These are phyloP conservation scores for Athetis lepigone DNA, from an alignment of 2,888 invertebrate genomes.

Conservation along the genomic window DNA sequence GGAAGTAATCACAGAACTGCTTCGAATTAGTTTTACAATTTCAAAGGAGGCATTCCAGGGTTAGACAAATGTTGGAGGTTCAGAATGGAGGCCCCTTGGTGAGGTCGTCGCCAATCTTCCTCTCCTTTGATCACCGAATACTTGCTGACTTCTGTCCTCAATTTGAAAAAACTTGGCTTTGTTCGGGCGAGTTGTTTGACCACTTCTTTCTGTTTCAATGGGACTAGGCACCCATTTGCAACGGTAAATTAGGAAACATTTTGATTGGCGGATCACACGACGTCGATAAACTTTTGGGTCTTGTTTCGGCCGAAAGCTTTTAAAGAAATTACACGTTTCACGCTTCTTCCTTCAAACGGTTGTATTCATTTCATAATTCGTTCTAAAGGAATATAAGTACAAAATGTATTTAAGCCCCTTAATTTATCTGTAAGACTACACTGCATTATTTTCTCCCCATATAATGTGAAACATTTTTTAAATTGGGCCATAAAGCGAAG, in stretches of 20 bases:
- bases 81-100: constrained; percentile 68
- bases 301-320: constrained; percentile 68
- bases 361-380: constrained; percentile 62
- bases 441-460: constrained; percentile 80
- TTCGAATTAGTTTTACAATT: constrained; percentile 86
- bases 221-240: constrained; percentile 67
- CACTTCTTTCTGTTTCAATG: constrained; percentile 74
- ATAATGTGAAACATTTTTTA: constrained; percentile 85
- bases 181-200: constrained; percentile 75
- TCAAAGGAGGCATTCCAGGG: constrained; percentile 85
- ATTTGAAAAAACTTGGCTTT: constrained; percentile 78
- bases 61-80: constrained; percentile 81
- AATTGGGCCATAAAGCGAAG: constrained; percentile 85
- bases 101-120: constrained; percentile 70
- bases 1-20: constrained; percentile 77
- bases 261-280: constrained; percentile 72
- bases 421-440: constrained; percentile 75
- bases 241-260: constrained; percentile 74
- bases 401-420: constrained; percentile 66
- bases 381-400: constrained; percentile 47
- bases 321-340: constrained; percentile 68
- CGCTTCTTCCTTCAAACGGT: constrained; percentile 61
- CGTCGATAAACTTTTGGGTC: constrained; percentile 71
- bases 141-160: constrained; percentile 77
- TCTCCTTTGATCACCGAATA: constrained; percentile 82